A percentile compares a stretch with the other conserved stretches of the same genome.
phyloP scores from a whole-genome alignment of 2,888 invertebrate genomes.

The Athalia circularis region DNA sequence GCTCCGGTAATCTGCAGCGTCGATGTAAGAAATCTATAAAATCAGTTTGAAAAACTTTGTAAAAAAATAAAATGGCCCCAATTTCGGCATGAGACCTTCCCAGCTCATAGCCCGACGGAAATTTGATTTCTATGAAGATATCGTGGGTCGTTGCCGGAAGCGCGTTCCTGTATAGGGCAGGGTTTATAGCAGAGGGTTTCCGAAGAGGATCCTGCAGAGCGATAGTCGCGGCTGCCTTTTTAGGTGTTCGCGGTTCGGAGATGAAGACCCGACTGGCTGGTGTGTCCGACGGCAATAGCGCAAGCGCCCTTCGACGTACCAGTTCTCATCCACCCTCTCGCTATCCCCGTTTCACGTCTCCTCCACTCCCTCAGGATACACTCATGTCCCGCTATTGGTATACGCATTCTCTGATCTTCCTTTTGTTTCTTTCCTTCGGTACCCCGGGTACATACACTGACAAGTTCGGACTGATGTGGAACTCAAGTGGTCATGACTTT shows the following conservation, averaged over 20 bases:
- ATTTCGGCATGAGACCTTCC: background rate
- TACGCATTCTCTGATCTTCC: conserved; percentile 18
- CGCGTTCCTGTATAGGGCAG: conserved; percentile 25
- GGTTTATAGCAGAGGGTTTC: conserved; percentile 6
- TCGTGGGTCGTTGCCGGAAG: conserved; percentile 4
- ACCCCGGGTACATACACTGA: background rate
- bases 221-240: conserved; percentile 35
- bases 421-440: conserved; percentile 5
- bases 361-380: conserved; percentile 15
- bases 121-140: conserved; percentile 24
- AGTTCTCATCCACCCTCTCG: conserved; percentile 53
- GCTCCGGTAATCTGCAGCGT: no score
- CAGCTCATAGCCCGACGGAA: conserved; percentile 15
- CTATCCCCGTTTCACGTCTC: conserved; percentile 40
- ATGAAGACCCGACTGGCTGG: conserved; percentile 68
- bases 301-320: conserved; percentile 53
- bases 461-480: background rate
- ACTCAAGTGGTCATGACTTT: conserved; percentile 31
- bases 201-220: conserved; percentile 31
- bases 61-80: conserved; percentile 11
- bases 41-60: background rate
- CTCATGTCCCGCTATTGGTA: background rate
- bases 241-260: conserved; percentile 69
- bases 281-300: conserved; percentile 50
- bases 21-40: background rate